These are phyloP conservation scores for Cheilosia soror DNA, from an alignment of 2,888 invertebrate genomes.

Conservation along the genomic window DNA sequence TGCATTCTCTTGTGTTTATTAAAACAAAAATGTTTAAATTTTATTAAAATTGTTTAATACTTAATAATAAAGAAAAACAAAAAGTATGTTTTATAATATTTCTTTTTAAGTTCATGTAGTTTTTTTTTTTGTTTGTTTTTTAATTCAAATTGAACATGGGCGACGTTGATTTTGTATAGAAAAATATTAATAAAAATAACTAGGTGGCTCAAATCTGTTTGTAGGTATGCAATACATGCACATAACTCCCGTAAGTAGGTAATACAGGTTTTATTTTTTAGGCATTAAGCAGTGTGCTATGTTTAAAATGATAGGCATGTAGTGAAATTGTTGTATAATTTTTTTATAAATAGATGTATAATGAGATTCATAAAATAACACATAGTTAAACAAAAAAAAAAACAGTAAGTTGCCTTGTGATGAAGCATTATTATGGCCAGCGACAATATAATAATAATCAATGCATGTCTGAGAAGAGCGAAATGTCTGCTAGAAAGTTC, in stretches of 20 bases:
- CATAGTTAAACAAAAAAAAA: not conserved
- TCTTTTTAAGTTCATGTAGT: conserved; percentile 33
- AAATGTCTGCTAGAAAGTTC: not conserved
- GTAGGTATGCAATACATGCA: conserved; percentile 21
- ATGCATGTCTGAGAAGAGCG: not conserved
- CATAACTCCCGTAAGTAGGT: conserved; percentile 13
- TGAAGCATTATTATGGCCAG: conserved; percentile 1
- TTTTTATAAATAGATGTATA: conserved; percentile 17
- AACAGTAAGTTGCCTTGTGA: conserved; percentile 6
- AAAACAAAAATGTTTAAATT: conserved; percentile 48
- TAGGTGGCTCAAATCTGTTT: conserved; percentile 27
- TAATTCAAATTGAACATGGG: conserved; percentile 40
- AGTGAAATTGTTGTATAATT: conserved; percentile 8
- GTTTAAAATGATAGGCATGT: not conserved
- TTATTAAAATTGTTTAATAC: conserved; percentile 34
- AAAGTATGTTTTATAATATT: conserved; percentile 4
- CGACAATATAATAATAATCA: too few relatives aligned
- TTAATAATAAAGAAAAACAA: conserved; percentile 46
- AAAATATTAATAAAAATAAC: conserved; percentile 35
- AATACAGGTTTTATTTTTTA: conserved; percentile 1
- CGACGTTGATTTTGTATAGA: conserved; percentile 12
- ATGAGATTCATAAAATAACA: conserved; percentile 49
- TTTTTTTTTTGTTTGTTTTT: conserved; percentile 26
- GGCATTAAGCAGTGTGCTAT: conserved; percentile 21
- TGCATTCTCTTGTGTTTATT: conserved; percentile 36